A percentile compares a stretch with the other conserved stretches of the same genome.
phyloP scores from a whole-genome alignment of 1,140 invertebrate genomes.

The Nylanderia fulva region DNA sequence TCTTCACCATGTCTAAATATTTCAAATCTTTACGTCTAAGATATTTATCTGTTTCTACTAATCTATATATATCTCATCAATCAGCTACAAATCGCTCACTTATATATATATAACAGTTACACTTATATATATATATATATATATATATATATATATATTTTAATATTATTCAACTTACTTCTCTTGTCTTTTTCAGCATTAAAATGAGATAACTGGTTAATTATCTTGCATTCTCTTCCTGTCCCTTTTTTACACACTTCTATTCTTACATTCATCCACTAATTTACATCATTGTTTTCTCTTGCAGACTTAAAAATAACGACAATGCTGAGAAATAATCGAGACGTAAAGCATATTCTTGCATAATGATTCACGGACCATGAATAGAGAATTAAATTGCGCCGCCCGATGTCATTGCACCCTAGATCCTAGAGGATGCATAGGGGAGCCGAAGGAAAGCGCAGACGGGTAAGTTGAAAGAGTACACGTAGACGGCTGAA shows the following conservation, averaged over 20 bases:
- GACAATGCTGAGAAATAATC: slow-evolving; percentile 55
- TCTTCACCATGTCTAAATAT: slow-evolving; percentile 33
- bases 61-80: too few relatives aligned
- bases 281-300: not conserved
- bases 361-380: slow-evolving; percentile 66
- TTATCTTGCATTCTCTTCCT: not conserved
- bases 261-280: not conserved
- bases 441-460: slow-evolving; percentile 62
- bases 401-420: slow-evolving; percentile 69
- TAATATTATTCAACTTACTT: not conserved
- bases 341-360: slow-evolving; percentile 13
- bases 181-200: not conserved
- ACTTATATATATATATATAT: too few relatives aligned
- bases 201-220: not conserved
- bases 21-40: not conserved
- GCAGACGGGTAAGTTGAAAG: slow-evolving; percentile 69
- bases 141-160: too few relatives aligned
- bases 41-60: not conserved
- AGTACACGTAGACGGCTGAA: slow-evolving; percentile 77
- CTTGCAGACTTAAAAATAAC: not conserved
- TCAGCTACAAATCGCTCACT: not conserved
- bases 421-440: slow-evolving; percentile 70
- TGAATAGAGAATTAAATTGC: slow-evolving; percentile 72
- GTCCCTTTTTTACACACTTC: not conserved
- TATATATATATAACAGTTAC: not conserved